phyloP scores from a whole-genome alignment of 2,113 vertebrate genomes.

The Dasyornis broadbenti region DNA sequence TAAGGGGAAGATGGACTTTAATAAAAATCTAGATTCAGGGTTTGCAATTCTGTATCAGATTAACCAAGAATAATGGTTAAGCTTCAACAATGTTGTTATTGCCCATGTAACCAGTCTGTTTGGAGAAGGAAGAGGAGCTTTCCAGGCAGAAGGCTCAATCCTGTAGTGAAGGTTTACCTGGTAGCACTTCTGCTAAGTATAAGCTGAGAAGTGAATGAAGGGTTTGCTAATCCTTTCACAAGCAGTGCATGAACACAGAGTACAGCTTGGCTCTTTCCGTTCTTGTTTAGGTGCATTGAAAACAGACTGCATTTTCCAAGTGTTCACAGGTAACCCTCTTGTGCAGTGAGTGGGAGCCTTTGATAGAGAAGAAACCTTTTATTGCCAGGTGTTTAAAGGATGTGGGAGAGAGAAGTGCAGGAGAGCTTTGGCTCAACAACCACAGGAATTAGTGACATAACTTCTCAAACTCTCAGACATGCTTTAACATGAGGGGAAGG shows the following conservation, averaged over 20 bases:
- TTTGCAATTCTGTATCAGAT: background rate
- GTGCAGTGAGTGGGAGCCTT: background rate
- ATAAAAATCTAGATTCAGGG: background rate
- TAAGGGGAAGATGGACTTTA: background rate
- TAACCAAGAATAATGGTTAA: background rate
- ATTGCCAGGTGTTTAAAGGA: background rate
- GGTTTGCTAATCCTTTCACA: background rate
- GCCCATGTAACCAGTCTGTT: background rate
- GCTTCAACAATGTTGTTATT: background rate
- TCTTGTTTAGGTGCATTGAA: background rate
- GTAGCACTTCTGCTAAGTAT: background rate
- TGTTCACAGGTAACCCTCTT: background rate
- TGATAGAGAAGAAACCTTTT: background rate
- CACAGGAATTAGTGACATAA: slow-evolving; percentile 15
- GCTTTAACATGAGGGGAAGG: background rate
- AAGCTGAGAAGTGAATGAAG: background rate
- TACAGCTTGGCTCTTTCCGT: background rate
- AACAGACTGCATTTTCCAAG: background rate
- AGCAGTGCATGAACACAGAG: background rate
- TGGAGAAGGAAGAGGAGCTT: background rate
- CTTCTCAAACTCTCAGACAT: background rate
- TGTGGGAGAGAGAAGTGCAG: background rate
- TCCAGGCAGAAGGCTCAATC: background rate
- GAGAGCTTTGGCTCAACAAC: background rate
- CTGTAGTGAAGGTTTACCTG: background rate